Evolutionary conservation across 2,888 invertebrate species (phyloP).

Genomic region (Acanthosepion esculentum): DNA sequence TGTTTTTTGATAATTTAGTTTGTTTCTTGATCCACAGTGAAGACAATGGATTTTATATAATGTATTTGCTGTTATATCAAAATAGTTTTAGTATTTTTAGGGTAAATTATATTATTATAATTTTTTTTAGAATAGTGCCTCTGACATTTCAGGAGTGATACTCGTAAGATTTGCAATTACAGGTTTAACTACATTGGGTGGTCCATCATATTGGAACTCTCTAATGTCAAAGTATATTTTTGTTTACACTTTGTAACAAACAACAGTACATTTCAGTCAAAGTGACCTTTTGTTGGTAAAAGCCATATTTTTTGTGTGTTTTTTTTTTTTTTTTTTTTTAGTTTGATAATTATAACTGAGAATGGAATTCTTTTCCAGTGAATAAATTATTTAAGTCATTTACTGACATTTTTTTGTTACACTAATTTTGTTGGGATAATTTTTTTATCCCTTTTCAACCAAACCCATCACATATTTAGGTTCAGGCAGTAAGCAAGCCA

Average conservation of each 20-base stretch:
- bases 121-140: not conserved
- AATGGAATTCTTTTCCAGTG: constrained; percentile 14
- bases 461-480: not conserved
- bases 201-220: constrained; percentile 33
- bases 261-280: not conserved
- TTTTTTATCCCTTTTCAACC: not conserved
- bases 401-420: not conserved
- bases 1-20: no score
- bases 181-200: constrained; percentile 33
- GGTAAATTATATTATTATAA: not conserved
- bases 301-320: no score
- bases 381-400: not conserved
- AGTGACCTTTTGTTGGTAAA: constrained; percentile 7
- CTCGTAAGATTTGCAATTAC: not conserved
- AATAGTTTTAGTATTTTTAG: not conserved
- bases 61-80: no score
- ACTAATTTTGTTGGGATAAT: not conserved
- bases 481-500: not conserved
- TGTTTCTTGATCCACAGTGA: no score
- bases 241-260: constrained; percentile 33
- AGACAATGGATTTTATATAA: no score
- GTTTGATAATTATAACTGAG: not conserved
- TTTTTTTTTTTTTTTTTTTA: not conserved
- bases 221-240: constrained; percentile 22
- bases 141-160: not conserved